Conservation (phyloP, 2,113 vertebrate species). For the Rhinolophus sinicus region DNA sequence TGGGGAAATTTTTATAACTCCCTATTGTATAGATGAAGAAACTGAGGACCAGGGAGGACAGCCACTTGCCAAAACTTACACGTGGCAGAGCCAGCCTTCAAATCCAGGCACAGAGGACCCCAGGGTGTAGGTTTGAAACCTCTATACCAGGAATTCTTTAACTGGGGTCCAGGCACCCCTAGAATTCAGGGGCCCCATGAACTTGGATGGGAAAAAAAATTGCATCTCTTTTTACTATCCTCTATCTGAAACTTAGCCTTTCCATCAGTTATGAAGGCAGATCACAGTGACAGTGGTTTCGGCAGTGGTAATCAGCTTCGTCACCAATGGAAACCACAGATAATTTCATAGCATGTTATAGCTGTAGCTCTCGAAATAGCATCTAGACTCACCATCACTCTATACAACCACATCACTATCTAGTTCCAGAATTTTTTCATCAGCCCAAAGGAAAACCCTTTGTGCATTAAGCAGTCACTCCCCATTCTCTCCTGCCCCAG, state of each 20-base stretch:
- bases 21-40: not conserved
- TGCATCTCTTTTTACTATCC: not conserved
- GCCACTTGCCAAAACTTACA: not conserved
- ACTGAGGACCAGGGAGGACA: not conserved
- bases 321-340: not conserved
- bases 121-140: not conserved
- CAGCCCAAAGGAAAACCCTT: not conserved
- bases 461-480: too few species aligned
- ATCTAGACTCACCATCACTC: not conserved
- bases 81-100: not conserved
- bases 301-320: not conserved
- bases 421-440: not conserved
- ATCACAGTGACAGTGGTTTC: not conserved
- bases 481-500: not conserved
- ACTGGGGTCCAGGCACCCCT: not conserved
- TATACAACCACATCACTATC: not conserved
- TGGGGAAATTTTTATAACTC: not conserved
- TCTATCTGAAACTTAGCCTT: not conserved
- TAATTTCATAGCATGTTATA: not conserved
- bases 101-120: not conserved
- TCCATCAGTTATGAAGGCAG: not conserved
- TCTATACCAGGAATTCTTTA: not conserved
- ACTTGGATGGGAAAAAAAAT: not conserved
- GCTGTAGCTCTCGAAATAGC: not conserved
- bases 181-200: not conserved